Conservation (phyloP, 1,140 invertebrate genomes). For the Armadillidium nasatum region DNA sequence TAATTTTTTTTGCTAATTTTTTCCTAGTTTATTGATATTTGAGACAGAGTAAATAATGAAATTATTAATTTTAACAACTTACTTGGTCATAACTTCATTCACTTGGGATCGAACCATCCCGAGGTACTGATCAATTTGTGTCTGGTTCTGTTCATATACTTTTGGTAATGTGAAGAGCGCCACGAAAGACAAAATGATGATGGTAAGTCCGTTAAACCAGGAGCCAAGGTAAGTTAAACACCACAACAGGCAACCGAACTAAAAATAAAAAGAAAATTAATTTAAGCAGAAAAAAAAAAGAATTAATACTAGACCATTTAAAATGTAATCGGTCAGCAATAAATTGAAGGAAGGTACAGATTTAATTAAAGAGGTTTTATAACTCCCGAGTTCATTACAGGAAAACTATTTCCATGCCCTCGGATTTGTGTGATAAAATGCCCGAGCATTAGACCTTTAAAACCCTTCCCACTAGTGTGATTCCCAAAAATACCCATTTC, state of each 20-base stretch:
- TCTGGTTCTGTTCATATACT: slow-evolving; percentile 95
- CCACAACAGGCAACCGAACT: slow-evolving; percentile 90
- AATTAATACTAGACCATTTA: no score
- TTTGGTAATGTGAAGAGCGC: slow-evolving; percentile 92
- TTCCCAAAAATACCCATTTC: no score
- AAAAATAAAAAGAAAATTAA: no score
- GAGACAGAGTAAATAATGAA: background rate
- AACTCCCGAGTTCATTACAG: no score
- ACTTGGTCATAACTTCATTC: slow-evolving; percentile 83
- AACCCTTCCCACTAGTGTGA: no score
- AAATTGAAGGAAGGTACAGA: no score
- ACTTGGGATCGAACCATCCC: slow-evolving; percentile 74
- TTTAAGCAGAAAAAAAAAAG: no score
- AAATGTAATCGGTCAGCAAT: no score
- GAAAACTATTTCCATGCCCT: no score
- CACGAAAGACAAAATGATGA: slow-evolving; percentile 86
- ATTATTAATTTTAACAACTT: slow-evolving; percentile 50
- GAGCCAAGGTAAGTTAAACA: slow-evolving; percentile 90
- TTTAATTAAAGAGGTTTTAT: no score
- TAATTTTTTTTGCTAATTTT: background rate
- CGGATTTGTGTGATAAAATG: no score
- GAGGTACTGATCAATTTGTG: slow-evolving; percentile 76
- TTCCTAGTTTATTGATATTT: background rate
- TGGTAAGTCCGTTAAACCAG: slow-evolving; percentile 97
- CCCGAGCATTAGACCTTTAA: no score